These are phyloP conservation scores for Agapornis canus DNA, from an alignment of 2,797 vertebrate species.

Conservation along the genomic window DNA sequence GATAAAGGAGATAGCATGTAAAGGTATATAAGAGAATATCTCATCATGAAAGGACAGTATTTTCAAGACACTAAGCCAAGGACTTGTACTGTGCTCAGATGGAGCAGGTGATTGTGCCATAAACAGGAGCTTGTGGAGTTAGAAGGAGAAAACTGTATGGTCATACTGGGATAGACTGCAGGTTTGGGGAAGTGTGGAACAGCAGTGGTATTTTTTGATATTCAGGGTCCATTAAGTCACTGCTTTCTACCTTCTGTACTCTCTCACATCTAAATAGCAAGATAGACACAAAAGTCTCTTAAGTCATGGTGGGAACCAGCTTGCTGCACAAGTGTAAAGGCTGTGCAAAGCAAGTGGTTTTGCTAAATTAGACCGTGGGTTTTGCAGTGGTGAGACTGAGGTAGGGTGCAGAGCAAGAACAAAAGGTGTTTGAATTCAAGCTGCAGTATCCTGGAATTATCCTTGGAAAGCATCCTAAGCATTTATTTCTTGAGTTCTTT, in stretches of 20 bases:
- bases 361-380: neutral
- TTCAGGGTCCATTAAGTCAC: neutral
- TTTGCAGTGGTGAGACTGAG: neutral
- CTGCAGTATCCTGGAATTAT: neutral
- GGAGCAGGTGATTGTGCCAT: neutral
- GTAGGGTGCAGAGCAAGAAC: neutral
- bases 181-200: neutral
- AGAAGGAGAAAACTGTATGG: neutral
- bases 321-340: neutral
- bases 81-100: neutral
- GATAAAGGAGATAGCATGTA: neutral
- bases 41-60: slow-evolving; percentile 16
- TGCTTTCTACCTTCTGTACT: neutral
- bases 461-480: neutral
- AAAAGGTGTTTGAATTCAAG: neutral
- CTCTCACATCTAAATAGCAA: neutral
- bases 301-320: neutral
- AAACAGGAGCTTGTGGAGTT: neutral
- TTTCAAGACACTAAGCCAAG: neutral
- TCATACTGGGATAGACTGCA: neutral
- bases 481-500: neutral
- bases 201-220: neutral
- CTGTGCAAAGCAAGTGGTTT: accelerated
- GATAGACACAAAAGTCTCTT: neutral
- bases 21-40: neutral